Percentiles rank a stretch among this genome's conserved stretches.
Conservation (phyloP, 2,797 vertebrate genomes). For the Lutjanus argentimaculatus region DNA sequence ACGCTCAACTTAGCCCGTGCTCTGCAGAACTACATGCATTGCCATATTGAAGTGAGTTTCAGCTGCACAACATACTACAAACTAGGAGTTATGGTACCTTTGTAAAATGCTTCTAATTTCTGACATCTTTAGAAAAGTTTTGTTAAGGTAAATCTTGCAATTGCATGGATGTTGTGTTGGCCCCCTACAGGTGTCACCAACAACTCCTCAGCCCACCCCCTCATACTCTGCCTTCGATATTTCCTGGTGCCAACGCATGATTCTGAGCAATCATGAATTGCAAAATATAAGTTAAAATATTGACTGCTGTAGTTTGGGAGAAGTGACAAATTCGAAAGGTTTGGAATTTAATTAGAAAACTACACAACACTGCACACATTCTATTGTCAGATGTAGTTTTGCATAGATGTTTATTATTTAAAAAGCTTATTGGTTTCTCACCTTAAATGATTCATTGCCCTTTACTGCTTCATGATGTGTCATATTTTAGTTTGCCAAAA, state of each 20-base stretch:
- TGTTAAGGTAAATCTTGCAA: not conserved
- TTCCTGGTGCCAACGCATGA: not conserved
- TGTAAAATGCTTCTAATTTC: not conserved
- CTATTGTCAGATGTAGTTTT: not conserved
- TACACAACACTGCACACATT: not conserved
- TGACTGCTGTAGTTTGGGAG: not conserved
- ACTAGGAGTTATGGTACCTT: not conserved
- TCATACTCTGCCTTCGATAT: not conserved
- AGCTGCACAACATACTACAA: not conserved
- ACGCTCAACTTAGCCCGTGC: slow-evolving; percentile 78
- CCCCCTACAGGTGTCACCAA: not conserved
- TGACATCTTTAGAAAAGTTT: not conserved
- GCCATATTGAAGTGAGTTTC: slow-evolving; percentile 87
- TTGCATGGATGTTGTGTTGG: not conserved
- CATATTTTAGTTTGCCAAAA: not conserved
- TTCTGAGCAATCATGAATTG: not conserved
- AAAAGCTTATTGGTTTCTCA: not conserved
- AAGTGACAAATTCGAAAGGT: not conserved
- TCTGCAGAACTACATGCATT: slow-evolving; percentile 86
- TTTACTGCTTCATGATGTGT: not conserved
- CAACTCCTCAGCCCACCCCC: not conserved
- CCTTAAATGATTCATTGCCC: not conserved
- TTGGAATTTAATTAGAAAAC: not conserved
- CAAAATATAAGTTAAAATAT: not conserved
- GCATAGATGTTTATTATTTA: not conserved